phyloP scores from a whole-genome alignment of 2,888 invertebrate genomes.

The Rhorus exstirpatorius region DNA sequence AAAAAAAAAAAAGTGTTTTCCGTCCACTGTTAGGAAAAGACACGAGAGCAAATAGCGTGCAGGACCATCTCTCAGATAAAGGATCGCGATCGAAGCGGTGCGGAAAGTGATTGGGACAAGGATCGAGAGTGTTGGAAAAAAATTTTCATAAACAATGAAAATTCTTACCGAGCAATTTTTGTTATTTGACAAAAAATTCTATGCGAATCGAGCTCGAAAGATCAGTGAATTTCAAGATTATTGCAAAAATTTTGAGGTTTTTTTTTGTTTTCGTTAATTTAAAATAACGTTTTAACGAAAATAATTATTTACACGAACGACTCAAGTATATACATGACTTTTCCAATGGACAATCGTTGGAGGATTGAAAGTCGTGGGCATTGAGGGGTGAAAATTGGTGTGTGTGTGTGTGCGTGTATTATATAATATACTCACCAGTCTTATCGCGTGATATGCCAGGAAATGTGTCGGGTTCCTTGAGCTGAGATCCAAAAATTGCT shows the following conservation, averaged over 20 bases:
- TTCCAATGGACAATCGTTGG: too few species aligned
- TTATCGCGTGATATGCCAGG: constrained; percentile 85
- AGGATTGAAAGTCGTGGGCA: too few species aligned
- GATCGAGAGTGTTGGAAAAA: neutral
- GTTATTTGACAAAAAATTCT: too few species aligned
- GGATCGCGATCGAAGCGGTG: neutral
- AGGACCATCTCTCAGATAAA: constrained; percentile 17
- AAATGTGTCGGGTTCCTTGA: constrained; percentile 81
- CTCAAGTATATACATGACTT: too few species aligned
- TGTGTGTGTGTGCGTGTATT: neutral
- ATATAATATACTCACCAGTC: constrained; percentile 80
- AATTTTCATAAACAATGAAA: too few species aligned
- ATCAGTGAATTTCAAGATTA: too few species aligned
- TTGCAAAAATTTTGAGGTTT: too few species aligned
- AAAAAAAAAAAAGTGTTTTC: constrained; percentile 17
- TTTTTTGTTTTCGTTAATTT: too few species aligned
- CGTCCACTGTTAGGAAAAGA: constrained; percentile 35
- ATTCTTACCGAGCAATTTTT: too few species aligned
- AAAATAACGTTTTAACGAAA: too few species aligned
- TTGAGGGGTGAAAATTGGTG: neutral
- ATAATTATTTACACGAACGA: too few species aligned
- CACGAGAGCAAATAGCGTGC: constrained; percentile 28
- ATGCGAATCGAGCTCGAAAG: too few species aligned
- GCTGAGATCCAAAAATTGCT: constrained; percentile 83
- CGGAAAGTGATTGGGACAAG: neutral